Evolutionary conservation across 2,888 invertebrate genomes (phyloP).

Genomic region (Noctua comes): DNA sequence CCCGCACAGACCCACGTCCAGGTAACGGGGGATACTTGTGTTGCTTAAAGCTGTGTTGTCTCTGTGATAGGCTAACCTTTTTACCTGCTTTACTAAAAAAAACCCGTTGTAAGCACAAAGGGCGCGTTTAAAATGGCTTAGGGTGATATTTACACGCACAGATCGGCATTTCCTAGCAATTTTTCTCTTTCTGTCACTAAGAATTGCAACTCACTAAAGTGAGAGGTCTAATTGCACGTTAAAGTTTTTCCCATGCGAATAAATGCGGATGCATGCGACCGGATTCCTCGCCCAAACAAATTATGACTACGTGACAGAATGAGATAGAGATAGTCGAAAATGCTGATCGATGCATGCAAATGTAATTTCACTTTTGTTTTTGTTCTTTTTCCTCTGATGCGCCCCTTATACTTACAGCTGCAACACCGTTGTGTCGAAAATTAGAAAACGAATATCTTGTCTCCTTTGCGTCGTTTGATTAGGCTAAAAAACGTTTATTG

Average conservation of each 20-base stretch:
- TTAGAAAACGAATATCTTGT: neutral
- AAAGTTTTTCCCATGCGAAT: too few relatives aligned
- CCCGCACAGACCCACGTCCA: conserved; percentile 66
- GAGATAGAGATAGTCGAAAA: neutral
- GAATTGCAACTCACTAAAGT: neutral
- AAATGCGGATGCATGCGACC: too few relatives aligned
- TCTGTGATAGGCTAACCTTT: neutral
- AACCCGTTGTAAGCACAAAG: neutral
- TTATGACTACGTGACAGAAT: neutral
- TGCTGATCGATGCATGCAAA: neutral
- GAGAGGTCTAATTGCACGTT: neutral
- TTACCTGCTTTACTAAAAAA: neutral
- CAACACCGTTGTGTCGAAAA: neutral
- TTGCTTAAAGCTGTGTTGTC: neutral
- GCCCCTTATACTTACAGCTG: neutral
- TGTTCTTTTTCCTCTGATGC: neutral
- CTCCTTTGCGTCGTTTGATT: neutral
- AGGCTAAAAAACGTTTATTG: neutral
- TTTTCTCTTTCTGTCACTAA: neutral
- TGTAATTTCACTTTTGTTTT: neutral
- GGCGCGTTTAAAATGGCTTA: neutral
- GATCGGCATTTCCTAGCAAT: neutral
- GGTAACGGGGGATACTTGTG: conserved; percentile 36
- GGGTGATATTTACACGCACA: neutral
- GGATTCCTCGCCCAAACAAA: neutral